Evolutionary conservation across 2,888 invertebrate genomes (phyloP).

Genomic region (Morpho achilles): DNA sequence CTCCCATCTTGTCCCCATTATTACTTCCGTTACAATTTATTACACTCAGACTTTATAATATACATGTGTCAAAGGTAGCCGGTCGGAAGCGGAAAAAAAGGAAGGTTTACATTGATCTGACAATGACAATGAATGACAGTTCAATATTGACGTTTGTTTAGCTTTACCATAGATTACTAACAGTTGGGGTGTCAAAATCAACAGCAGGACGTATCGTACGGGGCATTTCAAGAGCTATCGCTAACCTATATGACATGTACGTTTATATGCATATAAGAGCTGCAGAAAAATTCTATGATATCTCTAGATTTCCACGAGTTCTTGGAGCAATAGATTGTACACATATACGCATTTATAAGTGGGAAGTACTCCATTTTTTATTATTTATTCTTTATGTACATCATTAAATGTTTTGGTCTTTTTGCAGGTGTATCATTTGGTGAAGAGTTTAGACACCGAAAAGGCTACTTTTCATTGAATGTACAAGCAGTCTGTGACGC

Average conservation of each 20-base stretch:
- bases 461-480: conserved; percentile 6
- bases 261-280: conserved; percentile 2
- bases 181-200: conserved; percentile 2
- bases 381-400: neutral
- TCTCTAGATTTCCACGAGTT: conserved; percentile 4
- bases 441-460: conserved; percentile 4
- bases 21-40: no score
- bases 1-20: no score
- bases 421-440: neutral
- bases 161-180: no score
- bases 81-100: neutral
- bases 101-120: no score
- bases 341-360: no score
- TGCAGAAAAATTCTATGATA: conserved; percentile 5
- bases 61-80: no score
- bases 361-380: no score
- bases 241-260: conserved; percentile 3
- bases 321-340: conserved; percentile 11
- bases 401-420: neutral
- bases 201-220: conserved; percentile 2
- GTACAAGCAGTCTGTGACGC: conserved; percentile 10
- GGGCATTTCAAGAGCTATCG: conserved; percentile 1
- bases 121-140: no score
- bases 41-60: no score
- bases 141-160: no score